These are phyloP conservation scores for Pteropus alecto DNA, from an alignment of 2,113 vertebrate genomes.

Conservation along the genomic window DNA sequence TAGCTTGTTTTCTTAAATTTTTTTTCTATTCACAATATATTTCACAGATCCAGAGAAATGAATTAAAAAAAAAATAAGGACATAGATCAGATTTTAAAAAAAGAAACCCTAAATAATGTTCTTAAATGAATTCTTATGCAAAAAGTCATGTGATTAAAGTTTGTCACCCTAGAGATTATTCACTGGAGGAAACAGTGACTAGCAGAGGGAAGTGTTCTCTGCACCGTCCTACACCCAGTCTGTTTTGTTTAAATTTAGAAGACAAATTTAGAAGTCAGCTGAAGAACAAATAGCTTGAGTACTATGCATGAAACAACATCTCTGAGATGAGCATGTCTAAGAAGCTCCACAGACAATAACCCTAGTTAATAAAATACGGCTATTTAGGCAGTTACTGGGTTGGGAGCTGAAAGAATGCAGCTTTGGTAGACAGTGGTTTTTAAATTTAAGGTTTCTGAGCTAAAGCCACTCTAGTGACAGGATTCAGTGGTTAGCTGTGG, in stretches of 20 bases:
- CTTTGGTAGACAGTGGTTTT: not conserved
- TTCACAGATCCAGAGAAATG: not conserved
- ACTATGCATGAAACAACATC: not conserved
- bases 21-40: not conserved
- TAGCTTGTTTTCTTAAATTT: not conserved
- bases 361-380: not conserved
- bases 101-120: not conserved
- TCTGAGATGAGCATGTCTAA: not conserved
- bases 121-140: not conserved
- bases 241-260: not conserved
- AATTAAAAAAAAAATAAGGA: not conserved
- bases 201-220: not conserved
- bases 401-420: not conserved
- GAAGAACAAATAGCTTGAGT: not conserved
- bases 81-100: not conserved
- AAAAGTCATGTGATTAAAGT: not conserved
- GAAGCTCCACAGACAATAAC: not conserved
- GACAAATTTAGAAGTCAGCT: not conserved
- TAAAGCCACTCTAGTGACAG: not conserved
- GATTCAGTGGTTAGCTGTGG: not conserved
- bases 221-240: no score
- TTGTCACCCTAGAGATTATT: not conserved
- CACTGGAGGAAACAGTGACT: not conserved
- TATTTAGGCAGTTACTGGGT: not conserved
- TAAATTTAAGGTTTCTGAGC: not conserved